phyloP scores from a whole-genome alignment of 2,888 invertebrate species.

The Myopa tessellatipennis region DNA sequence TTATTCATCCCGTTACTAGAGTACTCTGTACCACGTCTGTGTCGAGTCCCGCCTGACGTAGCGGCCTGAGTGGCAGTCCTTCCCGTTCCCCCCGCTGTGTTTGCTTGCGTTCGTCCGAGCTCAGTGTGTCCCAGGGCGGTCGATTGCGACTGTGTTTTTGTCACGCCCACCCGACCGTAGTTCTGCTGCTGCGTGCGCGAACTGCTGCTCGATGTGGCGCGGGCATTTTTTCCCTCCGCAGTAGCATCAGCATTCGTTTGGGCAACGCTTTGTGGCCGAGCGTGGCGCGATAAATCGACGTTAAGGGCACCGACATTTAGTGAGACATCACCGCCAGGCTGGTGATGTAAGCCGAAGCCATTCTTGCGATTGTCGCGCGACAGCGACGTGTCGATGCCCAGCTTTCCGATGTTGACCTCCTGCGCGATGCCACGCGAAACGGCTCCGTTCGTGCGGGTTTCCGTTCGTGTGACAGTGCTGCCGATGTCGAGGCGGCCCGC shows the following conservation, averaged over 20 bases:
- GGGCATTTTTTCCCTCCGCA: constrained; percentile 59
- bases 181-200: constrained; percentile 53
- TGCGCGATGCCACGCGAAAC: constrained; percentile 54
- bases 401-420: constrained; percentile 60
- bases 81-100: constrained; percentile 49
- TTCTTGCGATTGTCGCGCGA: constrained; percentile 59
- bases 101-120: constrained; percentile 59
- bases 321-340: constrained; percentile 56
- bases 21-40: too few relatives aligned
- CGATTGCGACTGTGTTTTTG: constrained; percentile 56
- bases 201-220: constrained; percentile 55
- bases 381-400: constrained; percentile 61
- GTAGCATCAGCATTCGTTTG: constrained; percentile 54
- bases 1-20: too few relatives aligned
- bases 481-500: constrained; percentile 61
- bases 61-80: too few relatives aligned
- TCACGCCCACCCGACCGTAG: constrained; percentile 56
- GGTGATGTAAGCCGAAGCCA: constrained; percentile 60
- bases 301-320: constrained; percentile 61
- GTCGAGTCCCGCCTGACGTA: too few relatives aligned
- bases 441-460: constrained; percentile 57
- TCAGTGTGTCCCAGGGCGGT: constrained; percentile 57
- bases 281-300: constrained; percentile 57
- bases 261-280: constrained; percentile 46
- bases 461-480: constrained; percentile 59